Base-by-base conservation (phyloP, 2,113 vertebrate genomes). In the Kryptolebias marmoratus region DNA sequence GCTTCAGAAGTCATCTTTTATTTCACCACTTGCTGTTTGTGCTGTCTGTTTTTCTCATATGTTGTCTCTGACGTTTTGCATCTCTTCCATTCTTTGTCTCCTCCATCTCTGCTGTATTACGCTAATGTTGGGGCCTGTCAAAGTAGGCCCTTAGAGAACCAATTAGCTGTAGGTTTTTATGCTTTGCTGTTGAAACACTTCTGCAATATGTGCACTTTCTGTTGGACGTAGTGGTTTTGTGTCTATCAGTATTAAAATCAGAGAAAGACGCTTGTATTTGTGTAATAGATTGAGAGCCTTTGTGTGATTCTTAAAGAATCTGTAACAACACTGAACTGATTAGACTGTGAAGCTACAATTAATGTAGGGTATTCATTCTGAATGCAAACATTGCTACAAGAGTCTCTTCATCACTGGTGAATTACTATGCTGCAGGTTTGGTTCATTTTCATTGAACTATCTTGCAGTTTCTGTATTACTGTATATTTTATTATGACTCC, bases 161-260 rank as follows among this genome's bases (percentile, higher is more conserved):
- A 88, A 90, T 91, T 87, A 88, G 73, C 11, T 70, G 71, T 44
- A 64, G 77, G 63, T 73, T 83, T 86, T 79, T 76, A 69, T 77
- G 73, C 68, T 70, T 77, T 68, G 67, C 66, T 73, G 71, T 59
- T 57, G 56, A 79, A 79, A 81, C 64, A 52, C 53, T 87, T 83
- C 59, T 81, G 79, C 73, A 77, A 74, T 73, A 78, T 83, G 72
- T 69, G 83, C 83, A 87, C 64, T 82, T 82, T 82, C 55, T 50
- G 64, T 71, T 5, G 14, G 55, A 79, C 58, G 49, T 71, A 78
- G 58, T 62, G 71, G 61, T 83, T 80, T 45, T 67, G 65, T n/a
- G 60, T 64, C 73, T 50, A 72, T 80, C 69, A 77, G 3, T 72
- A 86, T 83, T 79, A 71, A 85, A 88, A 88, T 73, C 2, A 53